Conservation (phyloP, 2,797 vertebrate genomes). For the Megalops cyprinoides region DNA sequence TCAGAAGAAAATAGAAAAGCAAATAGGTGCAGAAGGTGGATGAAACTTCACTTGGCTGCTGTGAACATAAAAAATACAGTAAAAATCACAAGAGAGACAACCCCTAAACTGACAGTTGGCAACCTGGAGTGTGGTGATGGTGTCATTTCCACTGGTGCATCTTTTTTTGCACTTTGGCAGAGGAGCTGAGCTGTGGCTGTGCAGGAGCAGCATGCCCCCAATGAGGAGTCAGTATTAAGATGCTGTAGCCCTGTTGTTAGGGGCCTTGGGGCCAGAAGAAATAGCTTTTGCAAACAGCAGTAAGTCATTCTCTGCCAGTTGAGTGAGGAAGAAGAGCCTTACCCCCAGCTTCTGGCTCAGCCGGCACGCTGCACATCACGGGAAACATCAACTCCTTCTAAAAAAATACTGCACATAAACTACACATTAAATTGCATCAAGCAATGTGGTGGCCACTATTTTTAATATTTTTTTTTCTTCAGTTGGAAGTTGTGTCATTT, state of each 20-base stretch:
- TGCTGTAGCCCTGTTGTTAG: slow-evolving; percentile 57
- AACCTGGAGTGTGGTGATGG: too few relatives aligned
- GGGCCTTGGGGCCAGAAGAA: slow-evolving; percentile 55
- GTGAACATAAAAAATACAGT: too few relatives aligned
- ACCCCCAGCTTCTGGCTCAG: slow-evolving; percentile 52
- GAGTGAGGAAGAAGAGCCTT: slow-evolving; percentile 63
- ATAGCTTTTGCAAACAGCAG: slow-evolving; percentile 50
- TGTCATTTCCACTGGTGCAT: too few relatives aligned
- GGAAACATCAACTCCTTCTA: slow-evolving; percentile 57
- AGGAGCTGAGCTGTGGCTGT: too few relatives aligned
- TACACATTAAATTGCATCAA: neutral
- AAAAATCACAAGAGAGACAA: too few relatives aligned
- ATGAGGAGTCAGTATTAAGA: slow-evolving; percentile 63
- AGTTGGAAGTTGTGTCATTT: neutral
- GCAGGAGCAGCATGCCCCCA: too few relatives aligned
- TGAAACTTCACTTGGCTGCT: too few relatives aligned
- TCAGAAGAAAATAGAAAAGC: too few relatives aligned
- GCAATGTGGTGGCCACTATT: neutral
- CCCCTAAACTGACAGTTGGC: too few relatives aligned
- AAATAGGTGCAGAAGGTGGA: too few relatives aligned
- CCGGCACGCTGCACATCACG: slow-evolving; percentile 62
- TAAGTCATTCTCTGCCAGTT: slow-evolving; percentile 62
- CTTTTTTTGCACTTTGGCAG: too few relatives aligned
- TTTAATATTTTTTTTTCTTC: neutral
- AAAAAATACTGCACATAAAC: neutral